A percentile compares a stretch with the other conserved stretches of the same genome.
Evolutionary conservation across 2,113 vertebrate genomes (phyloP).

Genomic region (Dendrocopos noguchii): DNA sequence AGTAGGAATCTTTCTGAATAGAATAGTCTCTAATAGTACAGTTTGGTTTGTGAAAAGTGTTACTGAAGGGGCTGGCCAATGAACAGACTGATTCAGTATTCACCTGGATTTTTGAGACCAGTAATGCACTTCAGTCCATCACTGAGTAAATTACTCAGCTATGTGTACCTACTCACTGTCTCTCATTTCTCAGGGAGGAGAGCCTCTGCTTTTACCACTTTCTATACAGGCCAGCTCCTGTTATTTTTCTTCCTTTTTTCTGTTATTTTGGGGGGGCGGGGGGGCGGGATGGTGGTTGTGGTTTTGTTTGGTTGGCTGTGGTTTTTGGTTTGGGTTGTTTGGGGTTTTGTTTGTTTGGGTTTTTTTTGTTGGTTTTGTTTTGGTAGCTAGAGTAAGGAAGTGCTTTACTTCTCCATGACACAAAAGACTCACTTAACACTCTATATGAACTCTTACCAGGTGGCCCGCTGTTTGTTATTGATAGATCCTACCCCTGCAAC

Average conservation of each 20-base stretch:
- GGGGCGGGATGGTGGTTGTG: too few relatives aligned
- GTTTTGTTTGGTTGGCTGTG: rapidly evolving
- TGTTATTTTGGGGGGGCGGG: neutral
- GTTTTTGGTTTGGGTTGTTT: too few relatives aligned
- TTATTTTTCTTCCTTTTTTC: neutral
- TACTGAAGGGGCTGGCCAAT: neutral
- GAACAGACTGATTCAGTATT: neutral
- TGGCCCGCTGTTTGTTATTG: neutral
- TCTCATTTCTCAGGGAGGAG: neutral
- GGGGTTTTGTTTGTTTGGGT: too few relatives aligned
- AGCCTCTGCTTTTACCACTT: neutral
- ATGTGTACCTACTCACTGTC: neutral
- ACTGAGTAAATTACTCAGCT: neutral
- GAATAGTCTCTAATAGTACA: neutral
- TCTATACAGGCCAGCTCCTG: neutral
- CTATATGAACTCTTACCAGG: neutral
- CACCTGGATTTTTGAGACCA: neutral
- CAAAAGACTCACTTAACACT: neutral
- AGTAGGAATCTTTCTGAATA: neutral
- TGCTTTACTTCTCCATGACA: neutral
- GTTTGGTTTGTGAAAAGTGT: rapidly evolving
- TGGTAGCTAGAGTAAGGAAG: neutral
- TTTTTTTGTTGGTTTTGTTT: neutral
- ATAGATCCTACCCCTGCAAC: neutral
- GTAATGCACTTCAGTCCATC: neutral